A percentile compares a stretch with the other conserved stretches of the same genome.
Conservation (phyloP, 2,797 vertebrate species). For the Phylloscopus collybita region DNA sequence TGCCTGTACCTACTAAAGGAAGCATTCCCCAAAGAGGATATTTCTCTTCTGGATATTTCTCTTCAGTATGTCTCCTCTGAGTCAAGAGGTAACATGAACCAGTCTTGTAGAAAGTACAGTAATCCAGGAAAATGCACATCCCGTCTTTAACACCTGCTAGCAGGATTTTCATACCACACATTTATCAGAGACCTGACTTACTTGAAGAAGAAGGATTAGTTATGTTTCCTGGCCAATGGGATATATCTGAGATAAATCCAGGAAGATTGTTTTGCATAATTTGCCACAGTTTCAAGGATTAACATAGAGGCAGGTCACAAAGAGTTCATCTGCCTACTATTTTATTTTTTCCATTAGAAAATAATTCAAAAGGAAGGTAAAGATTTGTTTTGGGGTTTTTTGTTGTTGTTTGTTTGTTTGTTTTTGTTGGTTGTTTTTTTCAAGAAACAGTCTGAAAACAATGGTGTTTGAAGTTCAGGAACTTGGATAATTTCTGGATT, state of each 20-base stretch:
- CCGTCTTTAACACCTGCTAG: not conserved
- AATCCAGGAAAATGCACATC: not conserved
- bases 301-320: not conserved
- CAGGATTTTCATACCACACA: not conserved
- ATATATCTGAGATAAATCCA: not conserved
- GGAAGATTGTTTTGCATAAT: not conserved
- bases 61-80: not conserved
- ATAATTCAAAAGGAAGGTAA: not conserved
- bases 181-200: not conserved
- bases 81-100: not conserved
- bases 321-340: not conserved
- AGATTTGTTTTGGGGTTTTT: not conserved
- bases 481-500: not conserved
- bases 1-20: not conserved
- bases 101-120: not conserved
- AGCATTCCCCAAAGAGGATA: not conserved
- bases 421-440: not conserved
- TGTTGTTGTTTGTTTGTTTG: no score
- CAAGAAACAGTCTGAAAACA: not conserved
- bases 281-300: not conserved
- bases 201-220: not conserved
- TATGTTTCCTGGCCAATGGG: not conserved
- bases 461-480: not conserved
- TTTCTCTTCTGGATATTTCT: not conserved
- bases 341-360: not conserved